These are phyloP conservation scores for Lathronympha strigana DNA, from an alignment of 2,888 invertebrate species.

Conservation along the genomic window DNA sequence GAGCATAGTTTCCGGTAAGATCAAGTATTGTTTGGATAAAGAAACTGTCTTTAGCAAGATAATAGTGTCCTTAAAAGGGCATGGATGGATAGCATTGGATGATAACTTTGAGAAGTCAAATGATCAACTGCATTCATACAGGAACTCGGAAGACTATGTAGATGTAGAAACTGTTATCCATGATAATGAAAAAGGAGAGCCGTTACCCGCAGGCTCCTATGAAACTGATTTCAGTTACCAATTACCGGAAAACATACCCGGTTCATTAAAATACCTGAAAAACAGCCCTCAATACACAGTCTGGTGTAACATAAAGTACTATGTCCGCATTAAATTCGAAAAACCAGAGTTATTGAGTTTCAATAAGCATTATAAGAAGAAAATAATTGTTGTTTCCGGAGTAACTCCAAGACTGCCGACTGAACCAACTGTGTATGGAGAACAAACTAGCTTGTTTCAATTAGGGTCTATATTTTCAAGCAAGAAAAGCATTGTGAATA, in stretches of 20 bases:
- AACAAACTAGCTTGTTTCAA: constrained; percentile 28
- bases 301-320: constrained; percentile 32
- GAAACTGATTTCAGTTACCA: constrained; percentile 26
- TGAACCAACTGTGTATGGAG: constrained; percentile 21
- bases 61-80: constrained; percentile 33
- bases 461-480: constrained; percentile 36
- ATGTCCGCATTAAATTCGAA: constrained; percentile 32
- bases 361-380: constrained; percentile 33
- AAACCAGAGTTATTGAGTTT: constrained; percentile 20
- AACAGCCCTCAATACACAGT: background rate
- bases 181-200: constrained; percentile 19
- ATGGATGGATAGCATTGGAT: constrained; percentile 19
- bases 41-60: constrained; percentile 33
- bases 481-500: constrained; percentile 29
- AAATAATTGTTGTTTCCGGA: constrained; percentile 26
- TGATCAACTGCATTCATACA: background rate
- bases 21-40: constrained; percentile 31
- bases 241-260: constrained; percentile 28
- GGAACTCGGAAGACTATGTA: constrained; percentile 28
- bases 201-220: constrained; percentile 20
- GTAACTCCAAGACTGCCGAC: constrained; percentile 26
- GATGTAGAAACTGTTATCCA: constrained; percentile 20
- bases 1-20: constrained; percentile 25
- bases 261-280: constrained; percentile 21
- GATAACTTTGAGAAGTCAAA: constrained; percentile 19